Evolutionary conservation across 23 tunicate species (phyloP), one percentile per base, ranked within the genome.

Genomic region (Diplosoma virens): DNA sequence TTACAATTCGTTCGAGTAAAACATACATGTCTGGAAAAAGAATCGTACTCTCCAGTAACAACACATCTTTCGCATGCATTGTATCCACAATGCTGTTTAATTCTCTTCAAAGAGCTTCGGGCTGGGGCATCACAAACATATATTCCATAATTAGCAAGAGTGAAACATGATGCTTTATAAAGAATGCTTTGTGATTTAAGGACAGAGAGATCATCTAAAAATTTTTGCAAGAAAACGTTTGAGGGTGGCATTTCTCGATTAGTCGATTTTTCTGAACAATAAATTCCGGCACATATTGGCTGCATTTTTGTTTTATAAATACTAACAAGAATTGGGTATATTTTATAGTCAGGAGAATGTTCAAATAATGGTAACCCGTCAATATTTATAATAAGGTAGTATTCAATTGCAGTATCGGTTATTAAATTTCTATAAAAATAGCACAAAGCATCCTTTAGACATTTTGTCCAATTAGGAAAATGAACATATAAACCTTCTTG

Each of bases 341-440:
- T 1, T 24, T 82, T 82, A 65, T 25, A 74, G 30, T 82, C 74
- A 0, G 87, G 87, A 1, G 87, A 74, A 11, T 46, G 74, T 0
- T 74, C 65, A 47, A 82, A 82, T 31, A 82, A 34, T 47, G 87
- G 87, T 20, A 82, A 56, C 1, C 87, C 80, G 75, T 82, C 87
- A 46, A 82, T 75, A 33, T 82, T 82, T 0, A 82, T 50, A 5
- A 82, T 2, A 11, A 82, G 58, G 48, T 33, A 23, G 35, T 63
- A 82, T n/a, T 28, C 32, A 5, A 55, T 46, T 4, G 7, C 68
- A 1, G 23, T 32, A 33, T 21, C 34, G 30, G 21, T 25, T 5
- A n/a, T 1, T 31, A 17, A 66, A 33, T 1, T 17, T n/a, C 17
- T 27, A 11, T 41, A 14, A 7, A 36, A 9, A 22, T 65, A 37